phyloP scores from a whole-genome alignment of 2,888 invertebrate genomes.

The Malthinus seriepunctatus region DNA sequence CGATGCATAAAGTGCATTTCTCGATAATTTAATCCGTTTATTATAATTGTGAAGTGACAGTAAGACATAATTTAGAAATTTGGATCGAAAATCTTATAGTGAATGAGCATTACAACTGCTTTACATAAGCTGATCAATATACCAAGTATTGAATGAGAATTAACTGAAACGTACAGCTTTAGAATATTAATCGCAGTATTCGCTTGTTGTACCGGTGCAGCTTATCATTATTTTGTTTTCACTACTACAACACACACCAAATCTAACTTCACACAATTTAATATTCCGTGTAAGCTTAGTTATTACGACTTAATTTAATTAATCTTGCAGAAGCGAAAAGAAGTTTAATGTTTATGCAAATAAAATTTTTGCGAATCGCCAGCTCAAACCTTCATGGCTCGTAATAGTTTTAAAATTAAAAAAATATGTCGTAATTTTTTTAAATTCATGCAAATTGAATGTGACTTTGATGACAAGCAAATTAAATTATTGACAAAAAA shows the following conservation, averaged over 20 bases:
- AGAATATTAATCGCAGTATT: slow-evolving; percentile 29
- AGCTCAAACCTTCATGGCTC: no score
- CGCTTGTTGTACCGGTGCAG: slow-evolving; percentile 23
- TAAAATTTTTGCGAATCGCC: no score
- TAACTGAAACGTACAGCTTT: slow-evolving; percentile 21
- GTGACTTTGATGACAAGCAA: no score
- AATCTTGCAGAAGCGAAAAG: no score
- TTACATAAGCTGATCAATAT: slow-evolving; percentile 27
- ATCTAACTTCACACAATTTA: slow-evolving; percentile 13
- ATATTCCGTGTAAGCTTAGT: no score
- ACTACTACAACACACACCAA: slow-evolving; percentile 14
- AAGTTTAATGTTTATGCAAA: no score
- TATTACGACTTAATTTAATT: no score
- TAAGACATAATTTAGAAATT: slow-evolving; percentile 10
- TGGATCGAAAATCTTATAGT: slow-evolving; percentile 15
- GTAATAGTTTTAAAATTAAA: no score
- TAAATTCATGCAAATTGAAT: no score
- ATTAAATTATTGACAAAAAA: no score
- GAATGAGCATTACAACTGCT: slow-evolving; percentile 16
- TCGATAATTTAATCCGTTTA: slow-evolving; percentile 2
- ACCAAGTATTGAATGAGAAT: slow-evolving; percentile 23
- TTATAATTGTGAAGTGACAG: slow-evolving; percentile 4
- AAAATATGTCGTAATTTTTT: no score
- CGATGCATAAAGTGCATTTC: neutral
- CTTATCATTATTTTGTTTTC: slow-evolving; percentile 26